Conservation (phyloP, 2,113 vertebrate genomes). For the Plecotus auritus region DNA sequence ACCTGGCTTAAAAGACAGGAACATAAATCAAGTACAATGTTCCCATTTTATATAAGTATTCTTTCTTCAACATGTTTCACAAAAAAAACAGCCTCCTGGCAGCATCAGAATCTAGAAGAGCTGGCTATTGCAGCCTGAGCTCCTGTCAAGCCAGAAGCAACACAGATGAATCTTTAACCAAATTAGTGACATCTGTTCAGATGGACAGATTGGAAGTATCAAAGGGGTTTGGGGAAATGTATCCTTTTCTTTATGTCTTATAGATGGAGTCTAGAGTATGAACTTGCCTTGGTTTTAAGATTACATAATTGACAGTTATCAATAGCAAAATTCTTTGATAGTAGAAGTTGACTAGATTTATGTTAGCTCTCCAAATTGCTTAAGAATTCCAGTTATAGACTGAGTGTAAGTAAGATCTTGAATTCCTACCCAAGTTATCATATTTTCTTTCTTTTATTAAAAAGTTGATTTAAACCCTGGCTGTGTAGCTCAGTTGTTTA, state of each 20-base stretch:
- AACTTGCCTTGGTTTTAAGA: not conserved
- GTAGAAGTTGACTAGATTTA: not conserved
- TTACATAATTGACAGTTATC: not conserved
- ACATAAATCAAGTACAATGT: not conserved
- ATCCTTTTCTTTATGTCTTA: not conserved
- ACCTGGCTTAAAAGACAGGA: not conserved
- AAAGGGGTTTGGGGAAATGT: not conserved
- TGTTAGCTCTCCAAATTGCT: not conserved
- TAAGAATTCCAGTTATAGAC: not conserved
- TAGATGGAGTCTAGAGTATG: not conserved
- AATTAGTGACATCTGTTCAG: conserved; percentile 21
- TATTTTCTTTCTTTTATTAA: not conserved
- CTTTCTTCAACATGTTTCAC: conserved; percentile 4
- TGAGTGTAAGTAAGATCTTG: not conserved
- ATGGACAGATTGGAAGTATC: not conserved
- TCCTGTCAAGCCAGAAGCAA: not conserved
- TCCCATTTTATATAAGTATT: not conserved
- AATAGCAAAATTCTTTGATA: not conserved
- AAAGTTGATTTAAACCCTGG: not conserved
- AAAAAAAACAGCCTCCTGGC: not conserved
- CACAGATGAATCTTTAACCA: not conserved
- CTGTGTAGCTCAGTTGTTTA: not conserved
- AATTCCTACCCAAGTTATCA: not conserved
- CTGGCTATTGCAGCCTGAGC: not conserved
- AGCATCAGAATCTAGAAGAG: not conserved